Evolutionary conservation across 2,113 vertebrate species (phyloP).

Genomic region (Varanus komodoensis): DNA sequence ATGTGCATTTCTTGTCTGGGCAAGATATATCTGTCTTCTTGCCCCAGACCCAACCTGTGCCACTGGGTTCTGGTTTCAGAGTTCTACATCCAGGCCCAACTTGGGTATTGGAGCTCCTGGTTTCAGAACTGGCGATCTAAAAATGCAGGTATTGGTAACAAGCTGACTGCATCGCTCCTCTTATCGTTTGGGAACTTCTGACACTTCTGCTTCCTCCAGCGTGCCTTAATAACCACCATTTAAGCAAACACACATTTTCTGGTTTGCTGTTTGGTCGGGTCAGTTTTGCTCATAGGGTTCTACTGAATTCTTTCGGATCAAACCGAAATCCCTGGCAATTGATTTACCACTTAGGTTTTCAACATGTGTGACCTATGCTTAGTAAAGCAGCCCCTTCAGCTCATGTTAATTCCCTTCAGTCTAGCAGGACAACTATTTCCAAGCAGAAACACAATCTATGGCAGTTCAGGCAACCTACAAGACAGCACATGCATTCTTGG

Average conservation of each 20-base stretch:
- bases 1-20: too few relatives aligned
- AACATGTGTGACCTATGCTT: neutral
- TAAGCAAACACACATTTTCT: slow-evolving; percentile 21
- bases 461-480: slow-evolving; percentile 19
- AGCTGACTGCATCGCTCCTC: neutral
- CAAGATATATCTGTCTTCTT: neutral
- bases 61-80: neutral
- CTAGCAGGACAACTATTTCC: slow-evolving; percentile 27
- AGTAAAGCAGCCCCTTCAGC: neutral
- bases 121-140: neutral
- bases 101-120: neutral
- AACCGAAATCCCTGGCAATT: neutral
- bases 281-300: neutral
- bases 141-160: neutral
- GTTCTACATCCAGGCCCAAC: neutral
- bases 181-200: neutral
- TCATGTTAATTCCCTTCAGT: slow-evolving; percentile 20
- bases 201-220: neutral
- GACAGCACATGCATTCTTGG: slow-evolving; percentile 29
- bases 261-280: slow-evolving; percentile 18
- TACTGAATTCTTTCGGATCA: neutral
- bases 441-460: slow-evolving; percentile 23
- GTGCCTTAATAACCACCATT: neutral
- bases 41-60: neutral
- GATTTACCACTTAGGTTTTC: neutral